Base-by-base conservation (phyloP, 2,113 vertebrate genomes). In the Elachura formosa region DNA sequence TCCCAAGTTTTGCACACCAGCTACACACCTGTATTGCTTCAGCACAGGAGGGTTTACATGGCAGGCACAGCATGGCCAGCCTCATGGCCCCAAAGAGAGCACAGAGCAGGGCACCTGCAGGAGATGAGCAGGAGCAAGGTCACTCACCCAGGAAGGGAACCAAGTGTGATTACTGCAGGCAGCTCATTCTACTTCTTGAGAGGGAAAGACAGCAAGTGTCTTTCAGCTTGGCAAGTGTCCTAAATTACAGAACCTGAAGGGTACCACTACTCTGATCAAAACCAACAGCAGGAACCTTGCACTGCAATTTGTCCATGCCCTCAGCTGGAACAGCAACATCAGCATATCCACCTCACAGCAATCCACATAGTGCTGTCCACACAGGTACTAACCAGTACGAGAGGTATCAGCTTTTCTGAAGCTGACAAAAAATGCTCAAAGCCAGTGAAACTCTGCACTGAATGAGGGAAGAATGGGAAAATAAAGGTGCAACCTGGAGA, bases 71-170 rank as follows among this genome's bases (percentile, higher is more conserved):
- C 73, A 66, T 0, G 0, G 28, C 6, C 51, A 74, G 45, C 54
- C 67, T 14, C 3, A 2, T 5, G 12, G 40, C 33, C 49, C 45
- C 71, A 54, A 46, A 41, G 11, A 23, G 5, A 64, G 17, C 4
- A 48, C 0, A 5, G 66, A 69, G 54, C 0, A 0, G 4, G 14
- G 14, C 19, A 66, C 6, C 54, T 26, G 9, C 11, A 49, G 45
- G 7, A 71, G 23, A 68, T 0, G 1, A 36, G 23, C 36, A n/a
- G 52, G 14, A 72, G 9, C 9, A 43, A 80, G 36, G 24, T 77
- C n/a, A 69, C 8, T 31, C 0, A 0, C 12, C 11, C 54, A 46
- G 22, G 12, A 85, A 64, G 31, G 54, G 55, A 52, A 63, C 9
- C 23, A 66, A 67, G 17, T 0, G 1, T 1, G 3, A 74, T 45